Percentiles rank a stretch among this genome's conserved stretches.
Conservation (phyloP, 2,797 vertebrate species). For the Tinamus major region DNA sequence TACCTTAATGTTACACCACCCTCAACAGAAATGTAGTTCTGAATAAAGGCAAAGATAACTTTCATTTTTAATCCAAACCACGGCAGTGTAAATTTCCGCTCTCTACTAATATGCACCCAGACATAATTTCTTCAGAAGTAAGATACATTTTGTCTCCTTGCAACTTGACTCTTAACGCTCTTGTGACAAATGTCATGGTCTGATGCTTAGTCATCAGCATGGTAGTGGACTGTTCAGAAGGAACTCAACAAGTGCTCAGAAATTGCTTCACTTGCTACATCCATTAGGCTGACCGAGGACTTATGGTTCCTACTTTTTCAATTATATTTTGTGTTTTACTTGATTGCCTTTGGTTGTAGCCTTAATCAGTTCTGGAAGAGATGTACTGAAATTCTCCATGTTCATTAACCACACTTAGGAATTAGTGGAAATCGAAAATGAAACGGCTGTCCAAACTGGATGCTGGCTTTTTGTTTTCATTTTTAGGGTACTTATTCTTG, state of each 20-base stretch:
- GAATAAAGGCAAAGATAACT: background rate
- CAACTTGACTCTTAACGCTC: background rate
- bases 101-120: background rate
- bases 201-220: background rate
- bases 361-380: slow-evolving; percentile 48
- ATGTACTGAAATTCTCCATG: slow-evolving; percentile 25
- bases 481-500: slow-evolving; percentile 31
- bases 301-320: slow-evolving; percentile 3
- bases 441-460: background rate
- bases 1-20: background rate
- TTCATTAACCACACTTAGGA: slow-evolving; percentile 27
- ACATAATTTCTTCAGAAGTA: background rate
- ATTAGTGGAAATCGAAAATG: slow-evolving; percentile 30
- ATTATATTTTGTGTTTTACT: slow-evolving; percentile 37
- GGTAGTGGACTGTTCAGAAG: background rate
- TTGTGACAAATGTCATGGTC: background rate
- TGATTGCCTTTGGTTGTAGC: slow-evolving; percentile 49
- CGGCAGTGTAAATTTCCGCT: background rate
- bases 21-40: background rate
- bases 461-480: slow-evolving; percentile 8
- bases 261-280: slow-evolving; percentile 20
- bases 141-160: background rate
- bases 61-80: background rate
- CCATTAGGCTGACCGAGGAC: slow-evolving; percentile 41
- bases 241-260: background rate